Evolutionary conservation across 2,888 invertebrate genomes (phyloP), one percentile per base, ranked within the genome.

Genomic region (Perizoma affinitatum): DNA sequence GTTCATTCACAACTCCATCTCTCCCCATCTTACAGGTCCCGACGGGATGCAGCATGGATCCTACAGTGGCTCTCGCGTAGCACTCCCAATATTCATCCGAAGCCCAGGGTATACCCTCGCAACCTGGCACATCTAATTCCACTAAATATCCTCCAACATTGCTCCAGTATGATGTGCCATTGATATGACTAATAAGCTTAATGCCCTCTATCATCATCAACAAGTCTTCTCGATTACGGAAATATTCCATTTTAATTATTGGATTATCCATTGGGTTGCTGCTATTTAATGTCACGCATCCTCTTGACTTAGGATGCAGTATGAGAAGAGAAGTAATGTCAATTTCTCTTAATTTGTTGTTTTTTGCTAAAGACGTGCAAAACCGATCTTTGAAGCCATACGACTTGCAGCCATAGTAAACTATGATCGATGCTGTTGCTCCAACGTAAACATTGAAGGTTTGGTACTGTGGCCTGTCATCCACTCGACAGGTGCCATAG

Each of bases 11-110:
- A 0, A 91, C 90, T 0, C 88, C 88, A 47, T 76, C 43, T 0
- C 63, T 63, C 0, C 88, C 89, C 89, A 91, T 90, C 4, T 79
- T 78, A 57, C 90, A 90, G 1, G 90, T 87, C 0, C 93, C 92
- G 0, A 92, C 93, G 40, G 94, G 93, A 76, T 95, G 95, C 61
- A 94, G 93, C 54, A 95, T 84, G 6, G 94, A 93, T 36, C 91
- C 84, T 0, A 94, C 93, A 11, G 94, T 83, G 63, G 93, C 92
- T 43, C 91, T 87, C 0, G 93, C 88, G 71, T 94, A 93, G 72
- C 96, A 96, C 46, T 87, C 87, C 94, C 95, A 95, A 71, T 95
- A 96, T 0, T 83, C 83, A 75, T 95, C 94, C 0, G 93, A 87
- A 22, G 88, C 93, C 74, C 93, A 93, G 0, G 72, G 65, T 5